Conservation (phyloP, 2,888 invertebrate genomes). For the Scaptomyza polygonia region DNA sequence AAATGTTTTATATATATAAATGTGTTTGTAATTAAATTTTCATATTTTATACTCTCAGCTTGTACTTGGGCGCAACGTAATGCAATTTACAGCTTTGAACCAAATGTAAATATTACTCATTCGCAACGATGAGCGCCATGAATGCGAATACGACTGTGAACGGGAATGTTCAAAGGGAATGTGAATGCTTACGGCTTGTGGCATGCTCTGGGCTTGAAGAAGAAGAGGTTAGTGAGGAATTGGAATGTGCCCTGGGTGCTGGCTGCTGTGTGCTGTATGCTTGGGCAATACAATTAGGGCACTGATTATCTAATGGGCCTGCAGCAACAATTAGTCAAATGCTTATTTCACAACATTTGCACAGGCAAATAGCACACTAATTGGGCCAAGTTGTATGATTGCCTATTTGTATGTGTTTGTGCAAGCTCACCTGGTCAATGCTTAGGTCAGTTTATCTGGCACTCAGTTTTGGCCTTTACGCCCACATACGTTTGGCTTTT, state of each 20-base stretch:
- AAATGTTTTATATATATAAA: too few species aligned
- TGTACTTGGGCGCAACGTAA: slow-evolving; percentile 50
- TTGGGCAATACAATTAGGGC: slow-evolving; percentile 36
- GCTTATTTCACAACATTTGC: slow-evolving; percentile 43
- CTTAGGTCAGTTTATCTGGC: slow-evolving; percentile 17
- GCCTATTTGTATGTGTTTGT: not conserved
- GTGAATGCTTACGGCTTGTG: slow-evolving; percentile 1
- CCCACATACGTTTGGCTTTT: slow-evolving; percentile 7
- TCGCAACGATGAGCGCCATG: slow-evolving; percentile 60
- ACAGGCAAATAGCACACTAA: slow-evolving; percentile 8
- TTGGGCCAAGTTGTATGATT: slow-evolving; percentile 7
- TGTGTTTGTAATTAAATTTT: slow-evolving; percentile 60
- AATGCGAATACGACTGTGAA: slow-evolving; percentile 23
- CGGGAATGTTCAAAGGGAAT: not conserved
- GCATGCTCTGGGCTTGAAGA: not conserved
- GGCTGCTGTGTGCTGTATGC: not conserved
- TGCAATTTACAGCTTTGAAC: slow-evolving; percentile 60
- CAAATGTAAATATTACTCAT: slow-evolving; percentile 65
- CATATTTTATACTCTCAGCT: slow-evolving; percentile 15
- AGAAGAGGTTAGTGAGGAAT: not conserved
- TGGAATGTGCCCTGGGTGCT: not conserved
- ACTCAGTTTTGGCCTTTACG: not conserved
- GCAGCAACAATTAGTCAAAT: slow-evolving; percentile 50
- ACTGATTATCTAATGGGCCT: slow-evolving; percentile 43
- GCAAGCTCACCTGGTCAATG: slow-evolving; percentile 26